Evolutionary conservation across 2,113 vertebrate genomes (phyloP).

Genomic region (Australoheros scitulus): DNA sequence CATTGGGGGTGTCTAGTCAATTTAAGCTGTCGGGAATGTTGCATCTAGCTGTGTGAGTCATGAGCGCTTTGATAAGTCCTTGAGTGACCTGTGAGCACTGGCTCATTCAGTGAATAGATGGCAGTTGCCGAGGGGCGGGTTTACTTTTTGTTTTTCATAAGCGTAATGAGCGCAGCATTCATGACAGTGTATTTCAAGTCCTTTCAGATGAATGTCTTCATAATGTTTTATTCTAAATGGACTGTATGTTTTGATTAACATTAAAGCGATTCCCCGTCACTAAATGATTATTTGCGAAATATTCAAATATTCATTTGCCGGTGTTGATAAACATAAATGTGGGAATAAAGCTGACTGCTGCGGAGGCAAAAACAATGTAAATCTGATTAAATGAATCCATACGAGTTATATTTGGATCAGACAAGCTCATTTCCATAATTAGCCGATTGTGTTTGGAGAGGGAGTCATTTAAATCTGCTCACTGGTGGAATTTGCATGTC

Average conservation of each 20-base stretch:
- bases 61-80: constrained; percentile 50
- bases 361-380: constrained; percentile 30
- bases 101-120: constrained; percentile 31
- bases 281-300: constrained; percentile 37
- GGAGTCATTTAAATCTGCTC: constrained; percentile 56
- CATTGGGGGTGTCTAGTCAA: constrained; percentile 43
- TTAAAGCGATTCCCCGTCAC: constrained; percentile 32
- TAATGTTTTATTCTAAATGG: constrained; percentile 40
- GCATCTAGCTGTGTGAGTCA: constrained; percentile 51
- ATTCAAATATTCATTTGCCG: constrained; percentile 26
- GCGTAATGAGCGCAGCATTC: constrained; percentile 34
- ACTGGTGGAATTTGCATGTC: constrained; percentile 63
- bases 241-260: constrained; percentile 56
- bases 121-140: constrained; percentile 23
- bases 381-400: constrained; percentile 58
- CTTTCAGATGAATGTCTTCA: constrained; percentile 38
- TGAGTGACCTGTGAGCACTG: constrained; percentile 46
- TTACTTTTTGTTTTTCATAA: constrained; percentile 56
- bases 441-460: constrained; percentile 65
- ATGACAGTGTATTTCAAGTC: constrained; percentile 34
- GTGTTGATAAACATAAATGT: constrained; percentile 37
- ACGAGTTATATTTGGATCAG: constrained; percentile 61
- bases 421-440: constrained; percentile 68
- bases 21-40: constrained; percentile 41
- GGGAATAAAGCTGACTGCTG: constrained; percentile 5